Percentiles rank a stretch among this genome's conserved stretches.
These are phyloP conservation scores for Anneissia japonica DNA, from an alignment of 35 echinoderm and acorn worm species.

Conservation along the genomic window DNA sequence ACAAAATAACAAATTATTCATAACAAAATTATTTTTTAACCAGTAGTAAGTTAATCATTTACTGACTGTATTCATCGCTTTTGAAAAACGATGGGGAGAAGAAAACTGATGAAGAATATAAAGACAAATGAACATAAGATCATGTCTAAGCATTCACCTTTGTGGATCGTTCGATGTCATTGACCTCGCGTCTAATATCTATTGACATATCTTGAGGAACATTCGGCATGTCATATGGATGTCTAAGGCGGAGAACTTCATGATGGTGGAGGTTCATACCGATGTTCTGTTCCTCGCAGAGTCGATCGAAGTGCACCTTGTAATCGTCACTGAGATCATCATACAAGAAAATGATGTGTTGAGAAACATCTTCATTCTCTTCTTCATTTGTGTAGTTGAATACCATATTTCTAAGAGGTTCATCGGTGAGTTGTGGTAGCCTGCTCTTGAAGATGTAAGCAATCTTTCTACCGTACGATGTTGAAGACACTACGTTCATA, in stretches of 20 bases:
- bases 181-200: not conserved
- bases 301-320: not conserved
- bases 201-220: not conserved
- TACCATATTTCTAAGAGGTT: not conserved
- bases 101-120: too few species aligned
- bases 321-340: not conserved
- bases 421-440: not conserved
- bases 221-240: not conserved
- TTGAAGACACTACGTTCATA: not conserved
- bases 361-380: not conserved
- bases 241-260: not conserved
- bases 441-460: not conserved
- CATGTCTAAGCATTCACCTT: not conserved
- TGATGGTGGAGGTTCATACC: not conserved
- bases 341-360: not conserved
- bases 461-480: not conserved
- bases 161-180: not conserved
- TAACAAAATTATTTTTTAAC: too few species aligned
- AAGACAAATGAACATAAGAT: too few species aligned
- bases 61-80: too few species aligned
- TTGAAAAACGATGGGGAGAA: too few species aligned
- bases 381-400: not conserved
- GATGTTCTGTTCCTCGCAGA: not conserved
- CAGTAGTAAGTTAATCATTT: too few species aligned
- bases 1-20: not conserved